A percentile compares a stretch with the other conserved stretches of the same genome.
These are phyloP conservation scores for Drosophila acutilabella DNA, from an alignment of 2,888 invertebrate species.

Conservation along the genomic window DNA sequence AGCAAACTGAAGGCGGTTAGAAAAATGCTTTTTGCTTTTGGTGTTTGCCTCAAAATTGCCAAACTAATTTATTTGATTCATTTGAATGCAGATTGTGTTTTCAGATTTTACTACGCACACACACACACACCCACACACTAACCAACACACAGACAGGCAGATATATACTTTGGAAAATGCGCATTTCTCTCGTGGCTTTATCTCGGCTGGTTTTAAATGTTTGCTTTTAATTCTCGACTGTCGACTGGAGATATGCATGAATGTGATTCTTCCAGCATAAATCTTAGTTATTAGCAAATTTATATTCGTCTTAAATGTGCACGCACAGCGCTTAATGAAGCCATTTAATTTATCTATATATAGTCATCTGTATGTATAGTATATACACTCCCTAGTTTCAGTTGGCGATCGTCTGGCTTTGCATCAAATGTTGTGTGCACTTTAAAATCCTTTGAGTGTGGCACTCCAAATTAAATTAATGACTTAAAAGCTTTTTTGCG, in stretches of 20 bases:
- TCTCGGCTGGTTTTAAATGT: constrained; percentile 48
- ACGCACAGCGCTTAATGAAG: constrained; percentile 56
- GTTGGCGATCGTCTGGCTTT: constrained; percentile 18
- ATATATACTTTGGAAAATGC: constrained; percentile 6
- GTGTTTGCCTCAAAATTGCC: constrained; percentile 55
- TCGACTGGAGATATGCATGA: constrained; percentile 9
- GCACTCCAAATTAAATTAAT: constrained; percentile 73
- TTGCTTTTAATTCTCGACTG: constrained; percentile 10
- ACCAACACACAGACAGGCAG: too few species aligned
- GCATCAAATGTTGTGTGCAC: constrained; percentile 58
- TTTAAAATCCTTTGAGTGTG: constrained; percentile 75
- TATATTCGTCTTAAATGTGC: constrained; percentile 71
- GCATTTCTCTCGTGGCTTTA: constrained; percentile 36
- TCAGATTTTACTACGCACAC: constrained; percentile 35
- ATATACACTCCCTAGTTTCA: too few species aligned
- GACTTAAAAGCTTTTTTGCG: constrained; percentile 83
- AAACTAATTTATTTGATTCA: constrained; percentile 78
- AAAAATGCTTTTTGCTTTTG: constrained; percentile 32
- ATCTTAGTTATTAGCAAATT: constrained; percentile 78
- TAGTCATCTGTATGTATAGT: not conserved
- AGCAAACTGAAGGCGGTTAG: constrained; percentile 10
- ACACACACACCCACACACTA: constrained; percentile 7
- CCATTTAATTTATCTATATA: constrained; percentile 12
- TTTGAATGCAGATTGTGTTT: constrained; percentile 76
- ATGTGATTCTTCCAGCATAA: constrained; percentile 53